Evolutionary conservation across 1,140 invertebrate genomes (phyloP).

Genomic region (Belonocnema kinseyi): DNA sequence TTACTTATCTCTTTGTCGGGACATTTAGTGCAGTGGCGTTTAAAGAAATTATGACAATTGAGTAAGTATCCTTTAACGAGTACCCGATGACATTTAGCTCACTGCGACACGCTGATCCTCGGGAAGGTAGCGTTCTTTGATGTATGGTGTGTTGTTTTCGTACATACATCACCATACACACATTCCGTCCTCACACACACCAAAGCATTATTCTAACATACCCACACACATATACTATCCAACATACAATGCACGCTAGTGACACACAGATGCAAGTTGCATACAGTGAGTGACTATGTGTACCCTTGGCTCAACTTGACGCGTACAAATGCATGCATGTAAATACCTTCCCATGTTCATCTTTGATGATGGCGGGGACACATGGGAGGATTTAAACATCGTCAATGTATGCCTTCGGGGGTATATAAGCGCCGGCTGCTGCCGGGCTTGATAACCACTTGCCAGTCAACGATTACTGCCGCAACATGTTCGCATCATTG

Average conservation of each 20-base stretch:
- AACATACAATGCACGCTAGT: background rate
- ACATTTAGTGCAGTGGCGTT: constrained; percentile 1
- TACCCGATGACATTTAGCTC: constrained; percentile 69
- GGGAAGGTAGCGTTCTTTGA: constrained; percentile 57
- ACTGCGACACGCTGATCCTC: constrained; percentile 64
- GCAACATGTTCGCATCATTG: constrained; percentile 68
- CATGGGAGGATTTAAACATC: constrained; percentile 27
- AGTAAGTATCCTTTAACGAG: constrained; percentile 63
- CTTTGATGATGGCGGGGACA: constrained; percentile 50
- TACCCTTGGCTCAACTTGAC: background rate
- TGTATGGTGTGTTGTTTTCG: constrained; percentile 59
- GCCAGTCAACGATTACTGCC: constrained; percentile 68
- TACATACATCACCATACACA: constrained; percentile 41
- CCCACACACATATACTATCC: background rate
- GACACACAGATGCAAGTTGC: background rate
- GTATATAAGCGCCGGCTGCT: constrained; percentile 67
- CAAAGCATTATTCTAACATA: background rate
- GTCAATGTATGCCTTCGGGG: constrained; percentile 58
- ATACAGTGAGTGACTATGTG: constrained; percentile 31
- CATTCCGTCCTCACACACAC: background rate
- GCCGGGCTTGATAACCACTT: constrained; percentile 68
- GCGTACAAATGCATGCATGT: background rate
- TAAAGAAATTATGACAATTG: constrained; percentile 64
- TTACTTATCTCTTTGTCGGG: background rate
- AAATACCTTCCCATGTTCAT: constrained; percentile 50